Base-by-base conservation (phyloP, 2,888 invertebrate species). In the Xestia rhomboidea region DNA sequence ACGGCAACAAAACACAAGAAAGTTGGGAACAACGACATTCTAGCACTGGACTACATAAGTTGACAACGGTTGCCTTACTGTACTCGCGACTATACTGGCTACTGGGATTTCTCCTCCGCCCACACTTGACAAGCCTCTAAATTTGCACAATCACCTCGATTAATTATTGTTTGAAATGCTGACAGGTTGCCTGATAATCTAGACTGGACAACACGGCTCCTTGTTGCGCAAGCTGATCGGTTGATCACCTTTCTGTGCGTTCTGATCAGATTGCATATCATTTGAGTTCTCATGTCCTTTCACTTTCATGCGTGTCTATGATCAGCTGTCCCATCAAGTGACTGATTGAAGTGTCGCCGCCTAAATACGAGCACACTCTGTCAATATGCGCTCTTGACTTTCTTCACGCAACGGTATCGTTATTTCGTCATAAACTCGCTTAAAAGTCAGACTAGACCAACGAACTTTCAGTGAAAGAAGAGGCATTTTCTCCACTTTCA, bases 401-500 rank as follows among this genome's bases (percentile, higher is more conserved):
- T 71, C 46, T 71, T 71, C 38, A 24, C 34, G 15, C 30, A 73
- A 68, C 6, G 60, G 15, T 46, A 54, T 38, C 38, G 11, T 68
- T 68, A 46, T 38, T 73, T 71, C 30, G 8, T n/a, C 51, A 46
- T 57, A 21, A 49, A 46, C 34, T 64, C 27, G 18, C 49, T 46
- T 62, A 60, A 73, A 69, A 66, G 38, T 71, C 46, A 67, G 41
- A 62, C 38, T 71, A 79, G 66, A 72, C 62, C 75, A 80, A 82
- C 87, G 78, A 87, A 85, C 84, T 85, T 85, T 87, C 73, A 87
- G 88, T 81, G 88, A 88, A 92, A 93, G 90, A 92, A 89, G 24
- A 87, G 89, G 89, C 89, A 91, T 94, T 94, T 95, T 94, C 93
- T 93, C 91, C 90, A 93, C 94, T 95, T 95, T 94, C 94, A 92